Conservation (phyloP, 2,113 vertebrate genomes). For the Ochotona curzoniae region DNA sequence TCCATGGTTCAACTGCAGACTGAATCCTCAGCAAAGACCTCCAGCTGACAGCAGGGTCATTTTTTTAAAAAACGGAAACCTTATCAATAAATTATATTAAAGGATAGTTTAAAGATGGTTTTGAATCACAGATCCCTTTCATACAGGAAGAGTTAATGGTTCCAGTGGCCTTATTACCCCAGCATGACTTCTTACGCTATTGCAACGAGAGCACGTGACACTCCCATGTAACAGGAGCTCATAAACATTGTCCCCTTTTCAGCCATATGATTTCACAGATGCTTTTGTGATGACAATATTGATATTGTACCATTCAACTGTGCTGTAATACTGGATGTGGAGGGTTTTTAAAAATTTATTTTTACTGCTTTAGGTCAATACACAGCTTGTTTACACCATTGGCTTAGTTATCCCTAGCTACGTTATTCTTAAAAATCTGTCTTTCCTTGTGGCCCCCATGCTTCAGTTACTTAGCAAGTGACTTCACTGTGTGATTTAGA, state of each 20-base stretch:
- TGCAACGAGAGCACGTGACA: background rate
- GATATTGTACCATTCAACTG: background rate
- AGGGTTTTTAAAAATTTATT: background rate
- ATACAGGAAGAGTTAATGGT: conserved; percentile 10
- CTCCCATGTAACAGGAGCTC: background rate
- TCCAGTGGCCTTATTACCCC: background rate
- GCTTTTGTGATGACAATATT: background rate
- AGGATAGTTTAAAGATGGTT: conserved; percentile 23
- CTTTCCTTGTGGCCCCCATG: background rate
- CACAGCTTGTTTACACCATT: background rate
- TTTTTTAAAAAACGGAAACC: background rate
- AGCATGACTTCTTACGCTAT: background rate
- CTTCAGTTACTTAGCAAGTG: conserved; percentile 5
- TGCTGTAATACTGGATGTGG: background rate
- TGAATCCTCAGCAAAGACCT: background rate
- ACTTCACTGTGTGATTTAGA: conserved; percentile 20
- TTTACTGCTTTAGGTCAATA: conserved; percentile 4
- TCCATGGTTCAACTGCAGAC: background rate
- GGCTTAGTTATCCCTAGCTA: background rate
- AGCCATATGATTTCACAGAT: background rate
- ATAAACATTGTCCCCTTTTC: background rate
- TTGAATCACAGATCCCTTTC: conserved; percentile 8
- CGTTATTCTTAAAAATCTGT: background rate
- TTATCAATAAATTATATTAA: background rate
- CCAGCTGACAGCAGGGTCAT: background rate